Evolutionary conservation across 1,140 invertebrate genomes (phyloP).

Genomic region (Conus betulinus): DNA sequence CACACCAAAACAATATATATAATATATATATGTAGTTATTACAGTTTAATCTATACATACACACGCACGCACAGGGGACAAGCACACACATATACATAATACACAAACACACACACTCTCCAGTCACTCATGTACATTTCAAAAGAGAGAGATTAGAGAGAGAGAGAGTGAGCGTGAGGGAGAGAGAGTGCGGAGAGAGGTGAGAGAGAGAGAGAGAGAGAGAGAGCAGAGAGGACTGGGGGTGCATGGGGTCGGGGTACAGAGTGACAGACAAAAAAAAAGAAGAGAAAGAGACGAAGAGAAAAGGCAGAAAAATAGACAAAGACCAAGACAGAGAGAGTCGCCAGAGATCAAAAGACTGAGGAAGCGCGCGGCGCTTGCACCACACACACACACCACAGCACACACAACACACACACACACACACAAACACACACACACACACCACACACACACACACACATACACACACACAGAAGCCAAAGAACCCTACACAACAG

Average conservation of each 20-base stretch:
- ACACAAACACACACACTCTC: too few species aligned
- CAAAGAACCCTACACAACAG: not conserved
- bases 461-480: not conserved
- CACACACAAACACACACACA: not conserved
- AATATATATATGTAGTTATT: too few species aligned
- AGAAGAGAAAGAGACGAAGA: conserved; percentile 1
- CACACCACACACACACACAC: not conserved
- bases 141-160: conserved; percentile 28
- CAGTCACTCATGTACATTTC: too few species aligned
- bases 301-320: not conserved
- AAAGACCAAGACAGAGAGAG: too few species aligned
- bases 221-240: not conserved
- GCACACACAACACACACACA: conserved; percentile 1
- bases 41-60: too few species aligned
- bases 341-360: conserved; percentile 26
- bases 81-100: too few species aligned
- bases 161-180: conserved; percentile 34
- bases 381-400: not conserved
- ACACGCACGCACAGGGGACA: too few species aligned
- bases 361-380: not conserved
- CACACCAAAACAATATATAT: too few species aligned
- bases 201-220: conserved; percentile 6
- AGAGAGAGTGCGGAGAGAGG: conserved; percentile 22
- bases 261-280: conserved; percentile 16
- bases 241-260: not conserved